phyloP scores from a whole-genome alignment of 1,140 invertebrate genomes.

The Paralvinella palmiformis region DNA sequence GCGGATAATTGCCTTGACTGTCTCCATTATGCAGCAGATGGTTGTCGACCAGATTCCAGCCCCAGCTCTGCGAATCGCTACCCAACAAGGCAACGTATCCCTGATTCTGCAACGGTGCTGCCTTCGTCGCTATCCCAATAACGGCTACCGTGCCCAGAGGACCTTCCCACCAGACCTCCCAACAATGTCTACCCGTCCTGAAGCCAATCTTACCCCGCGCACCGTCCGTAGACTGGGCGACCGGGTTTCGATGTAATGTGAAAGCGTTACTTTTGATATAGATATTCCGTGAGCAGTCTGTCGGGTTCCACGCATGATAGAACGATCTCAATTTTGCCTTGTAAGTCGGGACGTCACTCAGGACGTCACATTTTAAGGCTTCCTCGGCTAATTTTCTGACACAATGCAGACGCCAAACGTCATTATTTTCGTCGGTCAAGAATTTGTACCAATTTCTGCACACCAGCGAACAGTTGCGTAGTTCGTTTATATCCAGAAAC shows the following conservation, averaged over 20 bases:
- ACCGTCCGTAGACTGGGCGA: constrained; percentile 97
- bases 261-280: constrained; percentile 96
- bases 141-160: constrained; percentile 65
- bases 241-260: constrained; percentile 93
- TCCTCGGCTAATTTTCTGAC: constrained; percentile 80
- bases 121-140: constrained; percentile 81
- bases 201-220: constrained; percentile 91
- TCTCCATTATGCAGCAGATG: constrained; percentile 94
- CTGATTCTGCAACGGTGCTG: constrained; percentile 79
- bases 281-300: constrained; percentile 94
- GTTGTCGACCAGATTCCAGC: constrained; percentile 98
- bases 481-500: constrained; percentile 78
- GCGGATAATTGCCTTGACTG: constrained; percentile 88
- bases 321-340: constrained; percentile 92
- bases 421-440: constrained; percentile 88
- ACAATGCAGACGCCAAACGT: constrained; percentile 90
- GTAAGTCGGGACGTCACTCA: constrained; percentile 81
- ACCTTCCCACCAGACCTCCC: constrained; percentile 99
- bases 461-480: constrained; percentile 82
- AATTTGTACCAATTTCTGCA: constrained; percentile 90
- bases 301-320: constrained; percentile 94
- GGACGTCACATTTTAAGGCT: constrained; percentile 83
- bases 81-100: constrained; percentile 93
- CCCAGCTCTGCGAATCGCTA: constrained; percentile 95
- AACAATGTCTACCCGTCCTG: constrained; percentile 85